Evolutionary conservation across 2,113 vertebrate species (phyloP).

Genomic region (Megalops atlanticus): DNA sequence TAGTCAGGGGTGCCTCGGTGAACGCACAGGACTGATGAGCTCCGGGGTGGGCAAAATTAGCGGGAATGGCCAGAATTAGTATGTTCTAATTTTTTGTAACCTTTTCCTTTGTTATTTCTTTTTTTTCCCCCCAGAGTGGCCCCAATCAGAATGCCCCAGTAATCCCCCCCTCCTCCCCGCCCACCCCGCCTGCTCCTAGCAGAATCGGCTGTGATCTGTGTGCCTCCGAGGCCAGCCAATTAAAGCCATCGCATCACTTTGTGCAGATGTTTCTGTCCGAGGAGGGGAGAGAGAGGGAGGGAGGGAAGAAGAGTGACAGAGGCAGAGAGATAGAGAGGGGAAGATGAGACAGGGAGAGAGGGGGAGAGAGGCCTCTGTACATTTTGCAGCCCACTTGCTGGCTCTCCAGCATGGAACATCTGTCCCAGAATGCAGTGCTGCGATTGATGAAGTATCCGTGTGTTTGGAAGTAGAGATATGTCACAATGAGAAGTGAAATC

Average conservation of each 20-base stretch:
- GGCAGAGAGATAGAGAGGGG: neutral
- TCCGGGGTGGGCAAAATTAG: slow-evolving; percentile 8
- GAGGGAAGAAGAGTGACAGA: neutral
- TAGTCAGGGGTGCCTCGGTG: neutral
- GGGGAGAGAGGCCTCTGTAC: neutral
- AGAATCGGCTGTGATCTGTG: slow-evolving; percentile 57
- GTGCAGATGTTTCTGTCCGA: slow-evolving; percentile 58
- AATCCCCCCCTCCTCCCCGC: too few species aligned
- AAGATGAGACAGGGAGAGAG: neutral
- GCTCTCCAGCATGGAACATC: neutral
- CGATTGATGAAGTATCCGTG: neutral
- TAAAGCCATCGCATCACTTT: slow-evolving; percentile 71
- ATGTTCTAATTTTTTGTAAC: slow-evolving; percentile 24
- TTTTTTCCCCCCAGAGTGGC: slow-evolving; percentile 40
- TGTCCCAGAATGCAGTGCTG: neutral
- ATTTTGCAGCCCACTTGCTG: neutral
- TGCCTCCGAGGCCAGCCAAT: slow-evolving; percentile 64
- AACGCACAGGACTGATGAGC: neutral
- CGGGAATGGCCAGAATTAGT: slow-evolving; percentile 46
- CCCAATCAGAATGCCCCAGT: slow-evolving; percentile 27
- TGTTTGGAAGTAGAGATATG: neutral
- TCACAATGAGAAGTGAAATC: neutral
- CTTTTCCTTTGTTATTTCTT: slow-evolving; percentile 26
- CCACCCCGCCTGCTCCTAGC: slow-evolving; percentile 55
- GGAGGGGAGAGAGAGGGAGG: too few species aligned